Evolutionary conservation across 2,797 vertebrate genomes (phyloP).

Genomic region (Phalanger gymnotis): DNA sequence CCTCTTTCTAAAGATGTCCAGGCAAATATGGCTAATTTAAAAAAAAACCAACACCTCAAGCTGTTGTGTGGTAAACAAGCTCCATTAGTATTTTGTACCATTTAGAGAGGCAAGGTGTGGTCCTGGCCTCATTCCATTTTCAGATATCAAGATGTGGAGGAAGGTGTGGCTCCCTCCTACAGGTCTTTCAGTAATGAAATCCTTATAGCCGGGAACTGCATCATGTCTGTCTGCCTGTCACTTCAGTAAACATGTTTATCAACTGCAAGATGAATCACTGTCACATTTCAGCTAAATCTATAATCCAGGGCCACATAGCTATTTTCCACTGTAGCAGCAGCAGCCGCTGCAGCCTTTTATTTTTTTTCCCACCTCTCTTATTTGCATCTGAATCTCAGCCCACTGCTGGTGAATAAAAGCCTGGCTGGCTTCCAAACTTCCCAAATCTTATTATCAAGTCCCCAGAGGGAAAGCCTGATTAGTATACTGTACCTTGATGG

Average conservation of each 20-base stretch:
- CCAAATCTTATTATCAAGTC: slow-evolving; percentile 37
- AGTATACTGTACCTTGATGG: slow-evolving; percentile 25
- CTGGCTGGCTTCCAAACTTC: slow-evolving; percentile 47
- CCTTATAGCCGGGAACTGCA: background rate
- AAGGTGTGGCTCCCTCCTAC: background rate
- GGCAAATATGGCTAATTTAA: background rate
- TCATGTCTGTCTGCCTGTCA: slow-evolving; percentile 42
- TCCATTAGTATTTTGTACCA: background rate
- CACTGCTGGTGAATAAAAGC: slow-evolving; percentile 44
- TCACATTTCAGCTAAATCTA: slow-evolving; percentile 40
- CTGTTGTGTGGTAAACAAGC: background rate
- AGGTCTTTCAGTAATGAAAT: slow-evolving; percentile 21
- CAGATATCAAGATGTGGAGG: background rate
- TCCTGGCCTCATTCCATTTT: background rate
- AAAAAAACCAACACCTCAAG: background rate
- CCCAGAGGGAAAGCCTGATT: slow-evolving; percentile 50
- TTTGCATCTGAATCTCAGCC: slow-evolving; percentile 60
- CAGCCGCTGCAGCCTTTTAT: slow-evolving; percentile 20
- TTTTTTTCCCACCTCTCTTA: slow-evolving; percentile 34
- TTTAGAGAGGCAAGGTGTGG: slow-evolving; percentile 16
- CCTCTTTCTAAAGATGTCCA: background rate
- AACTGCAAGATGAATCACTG: slow-evolving; percentile 58
- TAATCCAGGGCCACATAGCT: background rate
- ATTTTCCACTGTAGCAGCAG: slow-evolving; percentile 31
- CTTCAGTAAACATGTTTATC: slow-evolving; percentile 63